These are phyloP conservation scores for Coturnix japonica DNA, from an alignment of 2,113 vertebrate species.

Conservation along the genomic window DNA sequence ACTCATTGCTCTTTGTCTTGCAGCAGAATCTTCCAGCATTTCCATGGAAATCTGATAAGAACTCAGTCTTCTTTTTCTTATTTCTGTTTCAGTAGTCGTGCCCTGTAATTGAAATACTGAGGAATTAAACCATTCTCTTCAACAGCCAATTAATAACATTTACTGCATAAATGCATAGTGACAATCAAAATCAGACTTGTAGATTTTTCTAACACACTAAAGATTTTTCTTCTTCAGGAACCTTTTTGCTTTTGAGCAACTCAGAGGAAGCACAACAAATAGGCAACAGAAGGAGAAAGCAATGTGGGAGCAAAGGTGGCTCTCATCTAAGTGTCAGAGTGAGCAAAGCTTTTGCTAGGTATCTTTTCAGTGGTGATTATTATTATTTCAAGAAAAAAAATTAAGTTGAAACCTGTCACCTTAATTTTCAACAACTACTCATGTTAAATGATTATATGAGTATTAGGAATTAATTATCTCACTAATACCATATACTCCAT, in stretches of 20 bases:
- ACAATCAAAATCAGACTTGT: constrained; percentile 37
- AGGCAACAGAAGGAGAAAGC: neutral
- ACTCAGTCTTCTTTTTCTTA: constrained; percentile 84
- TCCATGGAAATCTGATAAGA: constrained; percentile 87
- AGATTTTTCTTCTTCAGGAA: neutral
- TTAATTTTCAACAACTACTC: neutral
- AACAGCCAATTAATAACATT: neutral
- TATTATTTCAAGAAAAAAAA: constrained; percentile 5
- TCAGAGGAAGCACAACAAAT: neutral
- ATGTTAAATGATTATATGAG: neutral
- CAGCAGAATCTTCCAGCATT: constrained; percentile 83
- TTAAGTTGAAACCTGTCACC: neutral
- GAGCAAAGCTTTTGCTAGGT: neutral
- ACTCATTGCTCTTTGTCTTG: constrained; percentile 89
- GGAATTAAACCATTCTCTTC: constrained; percentile 59
- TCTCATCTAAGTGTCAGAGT: neutral
- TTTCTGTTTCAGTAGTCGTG: constrained; percentile 87
- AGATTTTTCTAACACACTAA: neutral
- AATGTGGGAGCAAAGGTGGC: neutral
- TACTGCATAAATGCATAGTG: neutral
- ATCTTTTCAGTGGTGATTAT: neutral
- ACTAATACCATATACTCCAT: neutral
- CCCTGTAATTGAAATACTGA: constrained; percentile 80
- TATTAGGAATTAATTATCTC: neutral
- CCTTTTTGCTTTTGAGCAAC: neutral